A percentile compares a stretch with the other conserved stretches of the same genome.
These are phyloP conservation scores for Aplysina aerophoba DNA, from an alignment of 37 sponge, comb jelly and placozoan genomes.

Conservation along the genomic window DNA sequence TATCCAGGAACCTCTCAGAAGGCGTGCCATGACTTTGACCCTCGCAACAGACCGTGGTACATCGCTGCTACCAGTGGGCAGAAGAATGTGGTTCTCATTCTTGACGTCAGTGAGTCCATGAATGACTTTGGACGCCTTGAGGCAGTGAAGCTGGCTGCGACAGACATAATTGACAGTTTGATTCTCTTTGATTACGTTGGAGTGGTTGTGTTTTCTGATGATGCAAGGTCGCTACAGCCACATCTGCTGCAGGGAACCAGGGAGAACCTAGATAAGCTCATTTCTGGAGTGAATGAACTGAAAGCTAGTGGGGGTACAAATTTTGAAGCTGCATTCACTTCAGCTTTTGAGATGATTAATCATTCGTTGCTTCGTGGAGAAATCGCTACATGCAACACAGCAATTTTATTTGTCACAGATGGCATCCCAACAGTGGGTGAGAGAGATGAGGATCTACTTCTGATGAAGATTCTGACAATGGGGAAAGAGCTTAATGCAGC, in stretches of 20 bases:
- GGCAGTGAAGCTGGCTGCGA: background rate
- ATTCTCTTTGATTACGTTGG: slow-evolving; percentile 15
- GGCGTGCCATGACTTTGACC: slow-evolving; percentile 23
- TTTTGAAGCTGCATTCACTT: slow-evolving; percentile 22
- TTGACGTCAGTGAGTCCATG: slow-evolving; percentile 39
- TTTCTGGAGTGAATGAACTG: background rate
- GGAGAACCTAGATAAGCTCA: background rate
- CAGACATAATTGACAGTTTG: background rate
- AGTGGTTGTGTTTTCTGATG: background rate
- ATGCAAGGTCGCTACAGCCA: background rate
- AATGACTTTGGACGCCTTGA: slow-evolving; percentile 11
- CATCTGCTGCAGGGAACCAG: background rate
- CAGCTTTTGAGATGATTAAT: background rate
- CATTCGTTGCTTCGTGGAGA: background rate
- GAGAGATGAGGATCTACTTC: background rate
- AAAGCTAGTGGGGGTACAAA: slow-evolving; percentile 18
- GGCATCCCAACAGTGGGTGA: slow-evolving; percentile 24
- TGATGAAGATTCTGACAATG: background rate
- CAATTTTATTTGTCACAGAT: slow-evolving; percentile 21
- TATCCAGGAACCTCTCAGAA: slow-evolving; percentile 12
- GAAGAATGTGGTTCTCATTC: slow-evolving; percentile 34
- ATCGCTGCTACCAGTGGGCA: slow-evolving; percentile 39
- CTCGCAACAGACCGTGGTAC: slow-evolving; percentile 48
- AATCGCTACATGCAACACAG: background rate
- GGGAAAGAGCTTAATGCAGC: too few relatives aligned